A percentile compares a stretch with the other conserved stretches of the same genome.
These are phyloP conservation scores for Urocolius indicus DNA, from an alignment of 2,113 vertebrate species.

Conservation along the genomic window DNA sequence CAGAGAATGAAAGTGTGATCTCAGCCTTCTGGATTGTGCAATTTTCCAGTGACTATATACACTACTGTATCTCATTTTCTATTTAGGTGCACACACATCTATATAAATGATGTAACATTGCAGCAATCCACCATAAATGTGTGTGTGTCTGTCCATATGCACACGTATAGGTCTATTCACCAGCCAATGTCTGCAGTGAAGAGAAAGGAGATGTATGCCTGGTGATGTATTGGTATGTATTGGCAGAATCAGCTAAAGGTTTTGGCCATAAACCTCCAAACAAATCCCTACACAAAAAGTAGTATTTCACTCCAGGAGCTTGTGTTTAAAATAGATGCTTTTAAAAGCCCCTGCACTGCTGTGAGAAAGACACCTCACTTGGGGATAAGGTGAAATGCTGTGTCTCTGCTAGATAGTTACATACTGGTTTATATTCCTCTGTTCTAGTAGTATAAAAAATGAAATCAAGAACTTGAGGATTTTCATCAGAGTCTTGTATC, in stretches of 20 bases:
- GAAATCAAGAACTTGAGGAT: not conserved
- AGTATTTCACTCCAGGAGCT: not conserved
- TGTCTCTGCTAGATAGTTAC: not conserved
- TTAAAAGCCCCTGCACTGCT: not conserved
- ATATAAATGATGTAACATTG: not conserved
- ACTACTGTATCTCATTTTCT: not conserved
- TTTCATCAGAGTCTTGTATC: not conserved
- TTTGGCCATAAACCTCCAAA: not conserved
- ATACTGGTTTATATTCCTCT: not conserved
- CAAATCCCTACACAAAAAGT: not conserved
- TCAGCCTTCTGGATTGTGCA: not conserved
- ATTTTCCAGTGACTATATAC: not conserved
- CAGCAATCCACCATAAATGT: not conserved
- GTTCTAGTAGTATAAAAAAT: not conserved
- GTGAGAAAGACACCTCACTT: not conserved
- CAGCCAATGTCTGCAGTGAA: not conserved
- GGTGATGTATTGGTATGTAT: too few relatives aligned
- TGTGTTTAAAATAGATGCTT: not conserved
- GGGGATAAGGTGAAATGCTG: not conserved
- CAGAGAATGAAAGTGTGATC: not conserved
- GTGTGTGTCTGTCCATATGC: not conserved
- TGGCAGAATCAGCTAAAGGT: not conserved
- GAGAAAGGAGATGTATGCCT: not conserved
- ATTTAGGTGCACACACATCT: not conserved
- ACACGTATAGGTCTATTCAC: not conserved